A percentile compares a stretch with the other conserved stretches of the same genome.
Conservation (phyloP, 2,888 invertebrate genomes). For the Dynastes tityus region DNA sequence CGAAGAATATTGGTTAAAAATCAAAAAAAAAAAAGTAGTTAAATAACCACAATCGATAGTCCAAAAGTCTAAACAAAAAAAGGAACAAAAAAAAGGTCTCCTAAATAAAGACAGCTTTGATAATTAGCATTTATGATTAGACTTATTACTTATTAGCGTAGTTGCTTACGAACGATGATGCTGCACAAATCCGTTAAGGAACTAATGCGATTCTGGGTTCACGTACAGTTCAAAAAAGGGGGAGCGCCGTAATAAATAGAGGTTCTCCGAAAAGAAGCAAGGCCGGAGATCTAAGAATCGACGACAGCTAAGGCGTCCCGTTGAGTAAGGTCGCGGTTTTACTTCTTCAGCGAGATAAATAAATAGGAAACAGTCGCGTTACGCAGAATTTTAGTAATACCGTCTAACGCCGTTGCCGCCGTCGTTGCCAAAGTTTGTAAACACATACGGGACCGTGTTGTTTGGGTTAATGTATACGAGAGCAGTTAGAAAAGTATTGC, state of each 20-base stretch:
- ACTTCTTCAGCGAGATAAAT: slow-evolving; percentile 61
- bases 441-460: background rate
- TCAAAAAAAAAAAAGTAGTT: no score
- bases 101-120: background rate
- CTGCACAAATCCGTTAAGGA: background rate
- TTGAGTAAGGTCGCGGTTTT: slow-evolving; percentile 60
- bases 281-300: slow-evolving; percentile 54
- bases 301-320: slow-evolving; percentile 53
- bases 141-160: background rate
- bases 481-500: background rate
- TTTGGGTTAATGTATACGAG: slow-evolving; percentile 9
- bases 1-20: no score
- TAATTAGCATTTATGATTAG: background rate
- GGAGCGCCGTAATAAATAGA: slow-evolving; percentile 54
- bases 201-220: background rate
- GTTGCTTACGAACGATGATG: background rate
- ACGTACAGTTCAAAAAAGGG: background rate
- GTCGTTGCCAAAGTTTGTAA: background rate
- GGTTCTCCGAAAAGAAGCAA: slow-evolving; percentile 53
- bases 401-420: background rate
- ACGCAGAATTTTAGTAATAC: slow-evolving; percentile 16
- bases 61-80: no score
- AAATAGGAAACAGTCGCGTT: slow-evolving; percentile 57
- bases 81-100: no score
- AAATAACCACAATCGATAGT: no score